Evolutionary conservation across 2,888 invertebrate species (phyloP), one percentile per base, ranked within the genome.

Genomic region (Yponomeuta malinellus): DNA sequence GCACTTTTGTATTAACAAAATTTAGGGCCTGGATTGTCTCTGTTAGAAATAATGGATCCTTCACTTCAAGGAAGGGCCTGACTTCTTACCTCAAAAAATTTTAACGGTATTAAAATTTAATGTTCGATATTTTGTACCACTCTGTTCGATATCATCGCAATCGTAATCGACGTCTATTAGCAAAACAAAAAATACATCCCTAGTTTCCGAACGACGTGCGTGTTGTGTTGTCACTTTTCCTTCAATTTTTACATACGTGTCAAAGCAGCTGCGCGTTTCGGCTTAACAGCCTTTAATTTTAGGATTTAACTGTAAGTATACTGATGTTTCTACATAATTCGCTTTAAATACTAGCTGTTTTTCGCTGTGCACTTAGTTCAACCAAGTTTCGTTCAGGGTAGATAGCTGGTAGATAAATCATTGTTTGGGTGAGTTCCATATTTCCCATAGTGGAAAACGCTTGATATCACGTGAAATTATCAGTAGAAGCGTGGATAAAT

Each of bases 231-330:
- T 78, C 79, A 65, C 65, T 72, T 72, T 72, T 71, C 72, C 72
- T 77, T 76, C 75, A 72, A 74, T 86, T 90, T 91, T 88, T 89
- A 88, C 83, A 85, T 90, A 92, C 91, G 91, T 92, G 91, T 92
- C 91, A 90, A 86, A 82, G 78, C 76, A 83, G 79, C 78, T 80
- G 83, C 88, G 88, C 80, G 85, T 83, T 59, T 79, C 79, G 89
- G 89, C 89, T 83, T 84, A 76, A 75, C 78, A 81, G 89, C 91
- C 89, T 79, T 81, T 88, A 88, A 86, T 88, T 88, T 90, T 88
- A 89, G 82, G 87, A 87, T 81, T 79, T 81, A 86, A 85, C 81
- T 86, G 91, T 92, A 81, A 92, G 91, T 92, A 91, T 73, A 74
- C 73, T 75, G 75, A 72, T 68, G 74, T 74, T 75, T 72, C 72